These are phyloP conservation scores for Phthorimaea operculella DNA, from an alignment of 1,140 invertebrate genomes.

Conservation along the genomic window DNA sequence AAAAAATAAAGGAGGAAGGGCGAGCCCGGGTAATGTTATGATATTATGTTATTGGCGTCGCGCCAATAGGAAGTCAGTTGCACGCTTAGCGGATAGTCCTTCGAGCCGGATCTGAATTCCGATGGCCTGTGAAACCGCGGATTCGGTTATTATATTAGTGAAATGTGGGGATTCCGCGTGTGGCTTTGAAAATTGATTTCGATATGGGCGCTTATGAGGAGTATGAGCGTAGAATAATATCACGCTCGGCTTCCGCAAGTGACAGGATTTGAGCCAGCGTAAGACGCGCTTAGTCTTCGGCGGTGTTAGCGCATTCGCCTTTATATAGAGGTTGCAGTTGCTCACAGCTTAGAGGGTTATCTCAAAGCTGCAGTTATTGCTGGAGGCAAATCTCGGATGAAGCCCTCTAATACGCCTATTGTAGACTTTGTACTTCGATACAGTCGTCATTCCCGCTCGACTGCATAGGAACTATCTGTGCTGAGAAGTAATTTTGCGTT, in stretches of 20 bases:
- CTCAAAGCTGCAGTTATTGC: neutral
- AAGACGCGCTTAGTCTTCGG: neutral
- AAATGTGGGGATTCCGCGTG: slow-evolving; percentile 9
- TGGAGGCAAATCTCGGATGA: neutral
- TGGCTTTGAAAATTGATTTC: neutral
- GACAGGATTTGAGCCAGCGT: neutral
- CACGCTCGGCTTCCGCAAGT: neutral
- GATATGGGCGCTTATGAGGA: neutral
- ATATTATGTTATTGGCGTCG: slow-evolving; percentile 22
- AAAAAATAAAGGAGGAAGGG: slow-evolving; percentile 5
- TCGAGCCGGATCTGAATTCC: slow-evolving; percentile 14
- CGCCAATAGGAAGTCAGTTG: slow-evolving; percentile 18
- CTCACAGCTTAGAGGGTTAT: neutral
- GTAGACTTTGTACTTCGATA: too few relatives aligned
- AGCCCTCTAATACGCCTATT: too few relatives aligned
- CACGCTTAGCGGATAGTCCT: slow-evolving; percentile 11
- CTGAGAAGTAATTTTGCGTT: too few relatives aligned
- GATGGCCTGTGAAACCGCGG: slow-evolving; percentile 10
- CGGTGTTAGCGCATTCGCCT: neutral
- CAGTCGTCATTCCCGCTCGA: too few relatives aligned
- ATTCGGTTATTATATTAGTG: slow-evolving; percentile 16
- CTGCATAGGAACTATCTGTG: too few relatives aligned
- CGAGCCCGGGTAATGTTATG: slow-evolving; percentile 1
- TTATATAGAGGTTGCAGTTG: neutral
- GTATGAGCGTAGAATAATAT: neutral